phyloP scores from a whole-genome alignment of 1,140 invertebrate genomes.

The Lysiphlebus fabarum region DNA sequence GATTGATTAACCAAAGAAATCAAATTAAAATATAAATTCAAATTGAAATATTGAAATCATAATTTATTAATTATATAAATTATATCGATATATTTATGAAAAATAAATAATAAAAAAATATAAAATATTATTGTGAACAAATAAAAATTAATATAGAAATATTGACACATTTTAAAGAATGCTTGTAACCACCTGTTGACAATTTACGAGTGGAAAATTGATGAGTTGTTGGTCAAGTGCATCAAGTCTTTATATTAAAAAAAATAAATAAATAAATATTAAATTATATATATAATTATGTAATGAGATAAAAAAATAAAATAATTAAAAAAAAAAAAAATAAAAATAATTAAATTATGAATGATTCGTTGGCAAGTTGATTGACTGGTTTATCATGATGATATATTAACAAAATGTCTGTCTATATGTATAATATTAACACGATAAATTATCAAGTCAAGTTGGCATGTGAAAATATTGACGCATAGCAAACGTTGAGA shows the following conservation, averaged over 20 bases:
- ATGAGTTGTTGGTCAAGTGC: constrained; percentile 23
- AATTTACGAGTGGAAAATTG: constrained; percentile 43
- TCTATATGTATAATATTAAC: too few species aligned
- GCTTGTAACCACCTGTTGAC: constrained; percentile 48
- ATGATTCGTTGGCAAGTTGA: too few species aligned
- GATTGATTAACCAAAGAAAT: background rate
- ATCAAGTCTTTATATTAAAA: background rate
- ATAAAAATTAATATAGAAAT: constrained; percentile 18
- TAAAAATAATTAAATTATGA: too few species aligned
- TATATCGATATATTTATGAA: constrained; percentile 2
- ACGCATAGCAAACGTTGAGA: background rate
- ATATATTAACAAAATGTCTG: too few species aligned
- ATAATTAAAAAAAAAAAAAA: too few species aligned
- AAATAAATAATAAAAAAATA: background rate
- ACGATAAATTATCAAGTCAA: constrained; percentile 10
- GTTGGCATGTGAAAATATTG: constrained; percentile 18
- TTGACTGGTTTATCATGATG: too few species aligned
- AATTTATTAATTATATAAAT: background rate
- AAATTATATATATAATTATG: too few species aligned
- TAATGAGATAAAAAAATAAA: too few species aligned
- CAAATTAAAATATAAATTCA: background rate
- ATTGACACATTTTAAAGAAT: constrained; percentile 21
- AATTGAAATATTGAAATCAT: background rate
- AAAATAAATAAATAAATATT: too few species aligned
- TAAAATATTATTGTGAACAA: constrained; percentile 11